Conservation (phyloP, 2,888 invertebrate species). For the Linnaemya vulpina region DNA sequence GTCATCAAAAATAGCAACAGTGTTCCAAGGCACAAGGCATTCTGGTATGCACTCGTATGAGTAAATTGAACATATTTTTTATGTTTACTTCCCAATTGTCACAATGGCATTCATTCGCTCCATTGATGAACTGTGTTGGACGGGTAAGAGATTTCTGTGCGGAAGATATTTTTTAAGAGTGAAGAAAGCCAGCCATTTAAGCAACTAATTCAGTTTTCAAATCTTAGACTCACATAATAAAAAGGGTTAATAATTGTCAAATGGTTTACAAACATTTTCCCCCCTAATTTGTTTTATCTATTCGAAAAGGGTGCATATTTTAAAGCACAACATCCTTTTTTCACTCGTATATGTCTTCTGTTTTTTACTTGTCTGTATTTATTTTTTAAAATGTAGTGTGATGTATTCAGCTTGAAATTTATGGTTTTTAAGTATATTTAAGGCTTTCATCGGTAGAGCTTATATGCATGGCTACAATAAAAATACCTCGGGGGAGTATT, state of each 20-base stretch:
- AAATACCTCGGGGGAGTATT: conserved; percentile 57
- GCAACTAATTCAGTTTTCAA: conserved; percentile 15
- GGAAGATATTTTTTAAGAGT: background rate
- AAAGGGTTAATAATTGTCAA: conserved; percentile 54
- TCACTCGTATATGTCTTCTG: background rate
- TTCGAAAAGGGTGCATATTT: conserved; percentile 66
- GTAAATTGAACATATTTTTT: background rate
- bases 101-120: conserved; percentile 21
- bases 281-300: conserved; percentile 41
- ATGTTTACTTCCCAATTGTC: conserved; percentile 36
- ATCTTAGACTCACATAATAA: background rate
- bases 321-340: conserved; percentile 47
- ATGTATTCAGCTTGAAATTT: conserved; percentile 40
- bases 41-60: background rate
- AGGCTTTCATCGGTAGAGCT: conserved; percentile 14
- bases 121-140: conserved; percentile 12
- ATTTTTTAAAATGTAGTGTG: conserved; percentile 68
- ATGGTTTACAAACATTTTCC: conserved; percentile 7
- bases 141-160: background rate
- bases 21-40: background rate
- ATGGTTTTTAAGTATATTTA: conserved; percentile 46
- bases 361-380: conserved; percentile 52
- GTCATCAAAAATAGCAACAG: conserved; percentile 51
- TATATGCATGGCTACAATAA: conserved; percentile 8
- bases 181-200: conserved; percentile 14